A percentile compares a stretch with the other conserved stretches of the same genome.
phyloP scores from a whole-genome alignment of 2,888 invertebrate genomes.

The Ophion costatus region DNA sequence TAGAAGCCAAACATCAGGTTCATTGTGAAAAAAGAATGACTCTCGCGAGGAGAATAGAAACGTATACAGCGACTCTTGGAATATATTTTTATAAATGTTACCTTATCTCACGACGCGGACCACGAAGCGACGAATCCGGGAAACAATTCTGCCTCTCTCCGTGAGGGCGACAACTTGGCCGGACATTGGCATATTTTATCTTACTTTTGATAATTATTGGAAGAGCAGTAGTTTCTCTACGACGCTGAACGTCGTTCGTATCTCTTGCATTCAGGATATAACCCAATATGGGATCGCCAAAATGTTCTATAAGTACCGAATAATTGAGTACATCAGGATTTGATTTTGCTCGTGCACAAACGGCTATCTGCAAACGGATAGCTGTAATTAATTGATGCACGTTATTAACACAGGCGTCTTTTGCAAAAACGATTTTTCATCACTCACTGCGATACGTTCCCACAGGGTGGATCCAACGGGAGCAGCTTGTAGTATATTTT shows the following conservation, averaged over 20 bases:
- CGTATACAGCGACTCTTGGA: too few species aligned
- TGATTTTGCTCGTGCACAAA: slow-evolving; percentile 79
- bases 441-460: slow-evolving; percentile 79
- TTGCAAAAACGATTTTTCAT: background rate
- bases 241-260: slow-evolving; percentile 47
- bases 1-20: slow-evolving; percentile 57
- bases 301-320: slow-evolving; percentile 77
- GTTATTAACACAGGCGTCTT: background rate
- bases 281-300: slow-evolving; percentile 80
- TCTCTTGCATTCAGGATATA: slow-evolving; percentile 72
- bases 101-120: slow-evolving; percentile 81
- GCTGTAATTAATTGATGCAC: background rate
- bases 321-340: slow-evolving; percentile 74
- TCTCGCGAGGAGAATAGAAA: slow-evolving; percentile 17
- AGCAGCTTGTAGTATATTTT: slow-evolving; percentile 76
- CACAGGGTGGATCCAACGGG: slow-evolving; percentile 79
- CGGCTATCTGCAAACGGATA: slow-evolving; percentile 73
- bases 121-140: slow-evolving; percentile 79
- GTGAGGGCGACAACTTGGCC: slow-evolving; percentile 69
- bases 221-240: slow-evolving; percentile 70
- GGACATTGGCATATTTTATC: slow-evolving; percentile 79
- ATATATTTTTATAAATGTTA: slow-evolving; percentile 56
- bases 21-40: background rate
- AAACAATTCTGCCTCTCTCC: slow-evolving; percentile 79
- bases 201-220: slow-evolving; percentile 81